A percentile compares a stretch with the other conserved stretches of the same genome.
phyloP scores from a whole-genome alignment of 2,888 invertebrate genomes.

The Tromatobia lineatoria region DNA sequence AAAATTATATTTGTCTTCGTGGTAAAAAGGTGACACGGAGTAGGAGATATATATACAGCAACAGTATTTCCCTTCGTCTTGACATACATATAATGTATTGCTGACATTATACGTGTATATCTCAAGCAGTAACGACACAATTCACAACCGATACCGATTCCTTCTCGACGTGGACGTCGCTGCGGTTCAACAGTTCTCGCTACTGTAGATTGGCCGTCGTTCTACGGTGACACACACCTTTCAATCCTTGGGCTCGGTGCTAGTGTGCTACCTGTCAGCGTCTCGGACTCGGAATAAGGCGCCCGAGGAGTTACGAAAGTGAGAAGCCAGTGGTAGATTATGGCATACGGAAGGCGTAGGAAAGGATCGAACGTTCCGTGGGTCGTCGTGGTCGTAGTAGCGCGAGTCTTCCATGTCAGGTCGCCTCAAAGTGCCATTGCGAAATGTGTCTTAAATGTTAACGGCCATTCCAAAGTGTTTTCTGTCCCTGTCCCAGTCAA shows the following conservation, averaged over 20 bases:
- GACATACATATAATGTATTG: constrained; percentile 35
- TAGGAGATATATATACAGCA: not conserved
- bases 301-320: constrained; percentile 64
- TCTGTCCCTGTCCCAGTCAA: constrained; percentile 34
- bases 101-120: constrained; percentile 56
- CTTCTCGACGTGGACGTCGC: constrained; percentile 25
- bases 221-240: constrained; percentile 17
- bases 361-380: constrained; percentile 54
- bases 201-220: constrained; percentile 16
- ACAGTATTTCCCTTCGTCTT: constrained; percentile 22
- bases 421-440: constrained; percentile 59
- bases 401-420: constrained; percentile 21
- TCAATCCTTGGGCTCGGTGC: constrained; percentile 33
- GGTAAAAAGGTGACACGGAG: not conserved
- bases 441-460: constrained; percentile 75
- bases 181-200: constrained; percentile 24
- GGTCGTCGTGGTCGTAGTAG: constrained; percentile 43
- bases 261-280: constrained; percentile 47
- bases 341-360: constrained; percentile 66
- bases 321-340: constrained; percentile 53
- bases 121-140: constrained; percentile 61
- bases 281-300: constrained; percentile 48
- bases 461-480: constrained; percentile 62
- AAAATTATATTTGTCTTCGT: constrained; percentile 40
- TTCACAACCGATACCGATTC: constrained; percentile 64